A percentile compares a stretch with the other conserved stretches of the same genome.
These are phyloP conservation scores for Tinea pellionella DNA, from an alignment of 2,888 invertebrate genomes.

Conservation along the genomic window DNA sequence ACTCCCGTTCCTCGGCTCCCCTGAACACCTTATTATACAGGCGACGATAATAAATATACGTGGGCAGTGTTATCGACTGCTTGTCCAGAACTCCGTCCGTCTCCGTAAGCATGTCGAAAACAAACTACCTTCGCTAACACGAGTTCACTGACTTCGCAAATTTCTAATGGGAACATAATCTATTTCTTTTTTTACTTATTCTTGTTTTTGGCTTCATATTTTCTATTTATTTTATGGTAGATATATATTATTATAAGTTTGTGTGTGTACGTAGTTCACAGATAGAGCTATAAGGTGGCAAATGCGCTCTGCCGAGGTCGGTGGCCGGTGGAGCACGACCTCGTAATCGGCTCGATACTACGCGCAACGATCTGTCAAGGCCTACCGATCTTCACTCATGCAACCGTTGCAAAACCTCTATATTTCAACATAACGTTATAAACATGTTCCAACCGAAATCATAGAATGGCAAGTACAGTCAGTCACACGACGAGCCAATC, in stretches of 20 bases:
- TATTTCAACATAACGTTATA: neutral
- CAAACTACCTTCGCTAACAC: neutral
- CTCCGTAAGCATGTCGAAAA: neutral
- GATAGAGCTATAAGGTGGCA: neutral
- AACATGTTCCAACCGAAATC: neutral
- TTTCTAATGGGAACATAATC: neutral
- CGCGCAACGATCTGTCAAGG: slow-evolving; percentile 11
- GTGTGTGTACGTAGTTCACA: neutral
- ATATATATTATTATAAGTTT: neutral
- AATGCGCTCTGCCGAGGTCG: slow-evolving; percentile 3
- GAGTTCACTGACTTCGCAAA: neutral
- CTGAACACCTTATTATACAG: slow-evolving; percentile 13
- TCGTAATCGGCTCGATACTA: slow-evolving; percentile 4
- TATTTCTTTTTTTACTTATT: neutral
- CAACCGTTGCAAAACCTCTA: slow-evolving; percentile 6
- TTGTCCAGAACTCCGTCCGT: neutral
- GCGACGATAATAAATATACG: slow-evolving; percentile 5
- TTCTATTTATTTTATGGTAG: neutral
- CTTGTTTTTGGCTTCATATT: neutral
- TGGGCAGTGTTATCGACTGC: slow-evolving; percentile 8
- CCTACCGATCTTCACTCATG: slow-evolving; percentile 11
- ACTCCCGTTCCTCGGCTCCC: neutral
- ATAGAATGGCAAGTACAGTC: neutral
- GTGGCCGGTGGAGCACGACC: slow-evolving; percentile 5
- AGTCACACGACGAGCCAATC: neutral